Evolutionary conservation across 2,797 vertebrate genomes (phyloP), one percentile per base, ranked within the genome.

Genomic region (Aldrovandia affinis): DNA sequence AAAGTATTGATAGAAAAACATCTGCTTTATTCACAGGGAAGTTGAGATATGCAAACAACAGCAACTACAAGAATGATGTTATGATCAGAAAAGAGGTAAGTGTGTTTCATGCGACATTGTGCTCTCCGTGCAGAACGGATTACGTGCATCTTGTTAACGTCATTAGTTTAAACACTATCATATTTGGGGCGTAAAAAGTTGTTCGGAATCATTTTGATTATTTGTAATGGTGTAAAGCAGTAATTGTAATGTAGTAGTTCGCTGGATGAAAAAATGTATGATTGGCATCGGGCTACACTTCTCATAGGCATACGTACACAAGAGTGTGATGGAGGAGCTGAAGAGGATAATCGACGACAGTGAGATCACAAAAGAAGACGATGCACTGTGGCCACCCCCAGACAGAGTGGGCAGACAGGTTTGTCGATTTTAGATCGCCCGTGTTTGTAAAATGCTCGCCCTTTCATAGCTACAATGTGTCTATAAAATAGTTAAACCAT

Each of bases 61-160:
- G 98, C 92, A 99, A 99, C 95, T 99, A 99, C 94, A 99, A 99
- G 93, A 99, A 99, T 85, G 98, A 99, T 57, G 98, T 99, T 44
- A 99, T 99, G 98, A 99, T 99, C 95, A 95, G 98, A 80, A 99
- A 99, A 92, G 98, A 99, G 97, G 98, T 99, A 90, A 91, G 28
- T 83, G n/a, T 5, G 10, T 54, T 28, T 9, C 9, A 18, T 36
- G 8, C 63, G 44, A 59, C n/a, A 30, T 28, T 39, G 20, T 50
- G 9, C 28, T 57, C 1, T 73, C 28, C 54, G 12, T 6, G 12
- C 6, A 50, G 12, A 50, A 50, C 6, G 1, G 12, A 50, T 50
- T 50, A 5, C 12, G 6, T 5, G 47, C 47, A 50, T 50, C 47
- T 50, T 50, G 6, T n/a, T n/a, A n/a, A n/a, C n/a, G n/a, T n/a